phyloP scores from a whole-genome alignment of 2,888 invertebrate species.

The Glyphotaelius pellucidus region DNA sequence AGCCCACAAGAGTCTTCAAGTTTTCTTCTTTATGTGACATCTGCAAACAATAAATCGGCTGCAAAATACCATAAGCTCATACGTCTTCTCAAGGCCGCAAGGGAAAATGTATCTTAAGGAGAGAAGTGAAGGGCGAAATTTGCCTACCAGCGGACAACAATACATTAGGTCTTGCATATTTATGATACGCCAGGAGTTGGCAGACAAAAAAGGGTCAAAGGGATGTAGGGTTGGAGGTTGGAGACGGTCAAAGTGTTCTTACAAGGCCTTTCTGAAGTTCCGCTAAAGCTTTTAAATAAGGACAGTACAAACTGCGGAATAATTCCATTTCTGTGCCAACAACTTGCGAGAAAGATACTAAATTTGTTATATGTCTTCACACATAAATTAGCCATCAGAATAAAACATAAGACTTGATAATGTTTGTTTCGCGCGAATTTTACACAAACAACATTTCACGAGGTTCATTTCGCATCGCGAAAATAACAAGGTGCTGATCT shows the following conservation, averaged over 20 bases:
- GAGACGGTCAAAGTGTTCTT: conserved; percentile 2
- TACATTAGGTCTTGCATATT: background rate
- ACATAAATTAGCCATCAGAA: background rate
- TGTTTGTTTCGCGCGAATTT: background rate
- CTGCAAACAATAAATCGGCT: conserved; percentile 38
- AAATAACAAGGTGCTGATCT: background rate
- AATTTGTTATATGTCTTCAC: background rate
- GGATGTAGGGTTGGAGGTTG: conserved; percentile 17
- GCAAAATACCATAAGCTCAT: background rate
- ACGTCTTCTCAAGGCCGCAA: background rate
- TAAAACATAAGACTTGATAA: background rate
- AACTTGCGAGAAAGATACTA: background rate
- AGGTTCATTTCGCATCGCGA: background rate
- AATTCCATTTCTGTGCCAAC: conserved; percentile 21
- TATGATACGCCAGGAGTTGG: conserved; percentile 30
- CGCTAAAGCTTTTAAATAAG: conserved; percentile 29
- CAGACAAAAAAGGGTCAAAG: conserved; percentile 42
- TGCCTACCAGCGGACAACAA: background rate
- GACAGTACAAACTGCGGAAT: background rate
- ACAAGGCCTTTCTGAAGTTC: conserved; percentile 7
- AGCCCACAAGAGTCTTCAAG: conserved; percentile 24
- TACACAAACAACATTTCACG: background rate
- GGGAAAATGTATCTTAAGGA: background rate
- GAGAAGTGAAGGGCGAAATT: background rate
- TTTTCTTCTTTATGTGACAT: conserved; percentile 32